Evolutionary conservation across 2,797 vertebrate genomes (phyloP).

Genomic region (Trichosurus vulpecula): DNA sequence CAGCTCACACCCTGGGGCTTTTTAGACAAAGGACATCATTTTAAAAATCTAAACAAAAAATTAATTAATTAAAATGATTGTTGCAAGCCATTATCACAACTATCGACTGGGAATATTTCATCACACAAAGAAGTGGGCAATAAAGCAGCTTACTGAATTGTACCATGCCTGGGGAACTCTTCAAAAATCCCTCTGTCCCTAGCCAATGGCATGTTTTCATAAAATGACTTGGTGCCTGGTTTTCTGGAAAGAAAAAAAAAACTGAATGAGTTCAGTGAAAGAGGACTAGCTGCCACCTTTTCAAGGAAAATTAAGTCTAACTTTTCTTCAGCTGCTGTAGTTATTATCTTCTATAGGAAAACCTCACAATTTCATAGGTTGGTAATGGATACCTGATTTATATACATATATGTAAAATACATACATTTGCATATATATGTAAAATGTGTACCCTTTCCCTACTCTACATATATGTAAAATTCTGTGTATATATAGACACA

Average conservation of each 20-base stretch:
- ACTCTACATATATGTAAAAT: neutral
- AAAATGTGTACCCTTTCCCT: neutral
- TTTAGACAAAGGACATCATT: conserved; percentile 71
- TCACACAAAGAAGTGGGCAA: conserved; percentile 35
- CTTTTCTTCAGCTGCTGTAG: neutral
- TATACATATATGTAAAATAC: too few relatives aligned
- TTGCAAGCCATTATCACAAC: conserved; percentile 66
- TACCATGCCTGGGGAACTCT: conserved; percentile 34
- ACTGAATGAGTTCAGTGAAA: neutral
- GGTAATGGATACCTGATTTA: neutral
- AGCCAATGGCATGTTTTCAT: conserved; percentile 29
- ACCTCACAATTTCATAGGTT: neutral
- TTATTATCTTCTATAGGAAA: neutral
- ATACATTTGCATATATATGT: too few relatives aligned
- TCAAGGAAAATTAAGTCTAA: neutral
- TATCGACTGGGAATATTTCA: conserved; percentile 65
- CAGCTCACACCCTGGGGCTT: conserved; percentile 53
- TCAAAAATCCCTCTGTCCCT: conserved; percentile 44
- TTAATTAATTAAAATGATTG: conserved; percentile 71
- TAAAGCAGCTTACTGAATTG: conserved; percentile 53
- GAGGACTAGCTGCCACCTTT: neutral
- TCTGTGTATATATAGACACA: neutral
- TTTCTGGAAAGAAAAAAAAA: conserved; percentile 45
- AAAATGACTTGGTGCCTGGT: neutral
- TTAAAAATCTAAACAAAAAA: conserved; percentile 70